Evolutionary conservation across 2,888 invertebrate genomes (phyloP).

Genomic region (Hemithea aestivaria): DNA sequence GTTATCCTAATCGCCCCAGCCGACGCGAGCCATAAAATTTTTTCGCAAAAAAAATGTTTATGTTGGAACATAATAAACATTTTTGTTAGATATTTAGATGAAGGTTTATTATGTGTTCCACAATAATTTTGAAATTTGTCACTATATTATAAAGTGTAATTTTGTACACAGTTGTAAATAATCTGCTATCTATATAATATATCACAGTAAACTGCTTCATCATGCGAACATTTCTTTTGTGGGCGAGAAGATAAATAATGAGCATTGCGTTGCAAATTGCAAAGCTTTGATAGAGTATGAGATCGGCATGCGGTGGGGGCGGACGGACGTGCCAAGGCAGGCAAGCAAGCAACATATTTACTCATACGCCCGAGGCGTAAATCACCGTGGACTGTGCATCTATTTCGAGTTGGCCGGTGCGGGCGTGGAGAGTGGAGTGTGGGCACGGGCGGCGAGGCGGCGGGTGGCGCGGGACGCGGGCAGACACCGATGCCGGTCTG

Average conservation of each 20-base stretch:
- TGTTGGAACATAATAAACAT: no score
- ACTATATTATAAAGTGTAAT: no score
- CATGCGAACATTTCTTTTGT: slow-evolving; percentile 14
- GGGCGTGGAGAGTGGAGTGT: slow-evolving; percentile 30
- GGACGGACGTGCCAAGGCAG: slow-evolving; percentile 75
- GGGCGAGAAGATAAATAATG: slow-evolving; percentile 16
- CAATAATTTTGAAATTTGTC: no score
- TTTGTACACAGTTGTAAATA: no score
- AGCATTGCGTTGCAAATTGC: slow-evolving; percentile 19
- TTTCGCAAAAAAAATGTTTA: no score
- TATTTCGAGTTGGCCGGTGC: slow-evolving; percentile 71
- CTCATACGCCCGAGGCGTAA: slow-evolving; percentile 76
- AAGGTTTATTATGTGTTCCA: no score
- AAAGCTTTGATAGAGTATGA: slow-evolving; percentile 25
- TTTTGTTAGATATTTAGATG: no score
- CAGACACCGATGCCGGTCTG: slow-evolving; percentile 76
- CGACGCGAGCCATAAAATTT: no score
- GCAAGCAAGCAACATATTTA: slow-evolving; percentile 73
- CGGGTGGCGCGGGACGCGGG: slow-evolving; percentile 57
- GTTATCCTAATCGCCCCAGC: no score
- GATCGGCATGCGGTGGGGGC: slow-evolving; percentile 60
- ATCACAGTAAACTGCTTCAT: slow-evolving; percentile 15
- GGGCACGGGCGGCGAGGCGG: slow-evolving; percentile 33
- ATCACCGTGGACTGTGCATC: slow-evolving; percentile 77
- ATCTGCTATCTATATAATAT: slow-evolving; percentile 2